These are phyloP conservation scores for Botia kubotai DNA, from an alignment of 2,797 vertebrate species.

Conservation along the genomic window DNA sequence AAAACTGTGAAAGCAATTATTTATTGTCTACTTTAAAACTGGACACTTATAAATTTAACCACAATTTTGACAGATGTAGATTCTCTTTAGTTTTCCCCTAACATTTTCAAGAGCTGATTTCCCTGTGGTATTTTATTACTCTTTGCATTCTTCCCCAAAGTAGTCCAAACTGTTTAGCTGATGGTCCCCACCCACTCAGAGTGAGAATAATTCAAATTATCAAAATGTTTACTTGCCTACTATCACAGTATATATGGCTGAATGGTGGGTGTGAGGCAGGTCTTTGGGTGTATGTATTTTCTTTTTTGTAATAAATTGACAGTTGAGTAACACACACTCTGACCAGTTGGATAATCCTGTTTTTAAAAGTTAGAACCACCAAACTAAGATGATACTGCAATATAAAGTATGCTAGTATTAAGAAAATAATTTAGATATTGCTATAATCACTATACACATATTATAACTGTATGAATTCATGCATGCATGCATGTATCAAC, in stretches of 20 bases:
- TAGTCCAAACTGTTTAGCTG: slow-evolving; percentile 6
- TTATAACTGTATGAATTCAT: neutral
- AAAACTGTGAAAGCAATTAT: slow-evolving; percentile 18
- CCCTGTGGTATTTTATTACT: neutral
- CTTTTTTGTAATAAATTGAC: slow-evolving; percentile 23
- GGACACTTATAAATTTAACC: neutral
- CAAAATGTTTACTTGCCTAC: slow-evolving; percentile 24
- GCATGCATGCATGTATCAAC: no score
- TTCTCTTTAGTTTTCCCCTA: neutral
- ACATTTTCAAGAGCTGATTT: neutral
- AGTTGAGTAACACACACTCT: slow-evolving; percentile 1
- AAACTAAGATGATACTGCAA: neutral
- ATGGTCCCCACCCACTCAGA: neutral
- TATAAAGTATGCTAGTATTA: neutral
- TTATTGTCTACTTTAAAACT: slow-evolving; percentile 9
- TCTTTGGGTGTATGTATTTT: slow-evolving; percentile 21
- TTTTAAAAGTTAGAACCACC: neutral
- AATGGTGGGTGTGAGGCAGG: slow-evolving; percentile 5
- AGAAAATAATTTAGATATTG: no score
- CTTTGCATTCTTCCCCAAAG: neutral
- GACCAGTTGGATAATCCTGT: neutral
- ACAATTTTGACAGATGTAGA: neutral
- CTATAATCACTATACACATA: neutral
- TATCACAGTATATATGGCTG: neutral
- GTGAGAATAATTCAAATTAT: slow-evolving; percentile 35